Conservation (phyloP, 2,797 vertebrate species). For the Prunella strophiata region DNA sequence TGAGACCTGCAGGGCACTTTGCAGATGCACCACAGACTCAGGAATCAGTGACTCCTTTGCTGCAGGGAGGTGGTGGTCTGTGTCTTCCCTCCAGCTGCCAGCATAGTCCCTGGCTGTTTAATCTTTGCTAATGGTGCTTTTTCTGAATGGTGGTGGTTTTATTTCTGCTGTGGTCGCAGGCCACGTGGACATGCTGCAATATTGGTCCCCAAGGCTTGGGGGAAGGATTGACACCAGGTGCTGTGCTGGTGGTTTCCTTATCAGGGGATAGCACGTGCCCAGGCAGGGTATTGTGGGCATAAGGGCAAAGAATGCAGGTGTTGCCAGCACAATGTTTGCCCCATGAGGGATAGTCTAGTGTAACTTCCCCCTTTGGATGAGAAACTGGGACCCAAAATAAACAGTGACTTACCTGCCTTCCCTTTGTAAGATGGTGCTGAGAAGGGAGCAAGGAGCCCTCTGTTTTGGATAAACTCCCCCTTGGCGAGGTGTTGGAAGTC, state of each 20-base stretch:
- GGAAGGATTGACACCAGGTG: background rate
- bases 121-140: background rate
- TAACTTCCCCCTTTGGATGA: background rate
- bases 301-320: background rate
- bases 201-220: rapidly evolving
- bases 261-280: background rate
- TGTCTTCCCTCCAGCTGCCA: background rate
- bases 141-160: background rate
- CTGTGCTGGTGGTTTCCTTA: background rate
- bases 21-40: rapidly evolving
- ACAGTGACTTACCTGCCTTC: background rate
- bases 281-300: background rate
- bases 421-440: background rate
- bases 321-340: background rate
- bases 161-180: background rate
- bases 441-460: background rate
- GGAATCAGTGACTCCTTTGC: background rate
- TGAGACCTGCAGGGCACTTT: rapidly evolving
- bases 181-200: rapidly evolving
- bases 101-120: background rate
- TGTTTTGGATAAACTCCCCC: background rate
- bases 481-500: background rate
- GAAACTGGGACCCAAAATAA: background rate
- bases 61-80: background rate
- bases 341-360: background rate